Evolutionary conservation across 1,140 invertebrate genomes (phyloP), one percentile per base, ranked within the genome.

Genomic region (Dysdera silvatica): DNA sequence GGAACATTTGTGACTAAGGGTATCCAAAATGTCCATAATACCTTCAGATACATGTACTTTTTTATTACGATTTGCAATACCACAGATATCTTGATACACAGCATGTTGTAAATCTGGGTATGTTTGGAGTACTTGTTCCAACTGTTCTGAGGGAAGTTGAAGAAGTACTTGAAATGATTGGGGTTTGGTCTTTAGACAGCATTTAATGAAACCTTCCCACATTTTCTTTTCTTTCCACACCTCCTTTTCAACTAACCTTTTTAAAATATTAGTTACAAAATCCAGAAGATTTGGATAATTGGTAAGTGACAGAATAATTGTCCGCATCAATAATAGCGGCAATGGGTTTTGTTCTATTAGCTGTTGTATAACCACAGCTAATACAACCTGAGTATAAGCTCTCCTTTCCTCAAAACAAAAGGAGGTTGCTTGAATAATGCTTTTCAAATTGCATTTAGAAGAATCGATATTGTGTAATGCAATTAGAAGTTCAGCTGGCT

Each of bases 181-280:
- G 0, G 92, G 91, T 70, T 89, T 85, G 8, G 92, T 87, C 28
- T 90, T 81, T 78, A 95, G 89, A 73, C 92, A 95, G 74, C 94
- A 97, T 76, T 95, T 95, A 12, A 98, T 84, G 74, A 97, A 98
- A 4, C 95, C 95, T 76, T 98, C 94, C 95, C 95, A 98, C 6
- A 96, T 89, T 71, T 93, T 92, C 67, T 92, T 91, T 68, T 95
- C 87, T 43, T 87, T 89, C 95, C 95, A 98, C 14, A 94, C 89
- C 85, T 91, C 89, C 77, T 95, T 96, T 0, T 87, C 75, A 62
- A 97, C 92, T 0, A 98, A 79, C 58, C 91, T 79, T 72, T 94
- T 89, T 43, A 98, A 76, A 63, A 98, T 88, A 76, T 95, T 95
- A 77, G 95, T 86, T 0, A 96, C 88, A 71, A 97, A 94, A 23